Conservation (phyloP, 2,797 vertebrate genomes). For the Myripristis jacobus region DNA sequence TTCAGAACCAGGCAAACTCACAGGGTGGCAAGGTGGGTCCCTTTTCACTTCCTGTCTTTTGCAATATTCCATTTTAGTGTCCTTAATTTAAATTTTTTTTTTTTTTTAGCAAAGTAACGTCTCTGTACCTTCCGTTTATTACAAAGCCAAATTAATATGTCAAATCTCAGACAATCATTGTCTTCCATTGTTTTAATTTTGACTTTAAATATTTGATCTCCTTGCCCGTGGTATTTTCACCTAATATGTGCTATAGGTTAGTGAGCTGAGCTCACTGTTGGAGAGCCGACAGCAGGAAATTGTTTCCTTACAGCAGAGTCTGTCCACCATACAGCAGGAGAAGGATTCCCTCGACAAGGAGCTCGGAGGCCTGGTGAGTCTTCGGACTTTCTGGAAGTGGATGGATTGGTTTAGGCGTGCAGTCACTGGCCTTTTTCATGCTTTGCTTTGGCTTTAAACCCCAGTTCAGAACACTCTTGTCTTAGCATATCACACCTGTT, state of each 20-base stretch:
- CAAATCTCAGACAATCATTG: not conserved
- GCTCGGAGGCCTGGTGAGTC: conserved; percentile 89
- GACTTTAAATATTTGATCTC: conserved; percentile 42
- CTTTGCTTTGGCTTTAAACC: not conserved
- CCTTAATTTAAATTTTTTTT: not conserved
- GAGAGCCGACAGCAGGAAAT: conserved; percentile 87
- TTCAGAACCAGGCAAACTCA: conserved; percentile 83
- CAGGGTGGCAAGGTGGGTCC: conserved; percentile 90
- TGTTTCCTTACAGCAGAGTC: conserved; percentile 84
- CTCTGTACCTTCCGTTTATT: not conserved
- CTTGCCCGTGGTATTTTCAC: conserved; percentile 9
- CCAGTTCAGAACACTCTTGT: not conserved
- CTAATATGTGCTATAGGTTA: conserved; percentile 81
- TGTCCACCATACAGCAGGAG: conserved; percentile 84
- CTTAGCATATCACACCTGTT: not conserved
- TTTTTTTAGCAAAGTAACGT: not conserved
- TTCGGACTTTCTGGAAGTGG: not conserved
- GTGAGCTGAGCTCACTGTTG: conserved; percentile 86
- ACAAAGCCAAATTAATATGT: not conserved
- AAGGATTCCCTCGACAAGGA: conserved; percentile 88
- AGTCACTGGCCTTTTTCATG: not conserved
- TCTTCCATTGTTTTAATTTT: conserved; percentile 1
- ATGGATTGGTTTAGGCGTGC: not conserved
- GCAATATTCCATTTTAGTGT: not conserved
- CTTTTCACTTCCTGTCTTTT: conserved; percentile 3